These are phyloP conservation scores for Meandrusa payeni DNA, from an alignment of 2,888 invertebrate genomes.

Conservation along the genomic window DNA sequence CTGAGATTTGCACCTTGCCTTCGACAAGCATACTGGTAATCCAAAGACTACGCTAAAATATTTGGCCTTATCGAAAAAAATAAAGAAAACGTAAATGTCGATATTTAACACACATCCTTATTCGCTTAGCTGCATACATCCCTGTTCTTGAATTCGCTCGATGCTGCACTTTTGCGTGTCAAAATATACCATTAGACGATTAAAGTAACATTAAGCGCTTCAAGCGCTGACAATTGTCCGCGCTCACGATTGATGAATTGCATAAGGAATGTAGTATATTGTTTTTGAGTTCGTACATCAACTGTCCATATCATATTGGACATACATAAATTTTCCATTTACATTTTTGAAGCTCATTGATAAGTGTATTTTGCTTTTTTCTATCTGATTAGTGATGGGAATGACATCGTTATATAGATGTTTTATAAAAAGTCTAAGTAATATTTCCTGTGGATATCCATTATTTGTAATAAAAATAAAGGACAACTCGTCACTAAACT, in stretches of 20 bases:
- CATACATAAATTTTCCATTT: slow-evolving; percentile 11
- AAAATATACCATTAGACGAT: slow-evolving; percentile 30
- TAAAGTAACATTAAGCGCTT: slow-evolving; percentile 28
- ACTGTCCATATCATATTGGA: slow-evolving; percentile 20
- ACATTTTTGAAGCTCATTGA: slow-evolving; percentile 7
- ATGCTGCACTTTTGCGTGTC: slow-evolving; percentile 38
- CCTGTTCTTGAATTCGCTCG: slow-evolving; percentile 59
- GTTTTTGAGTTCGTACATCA: slow-evolving; percentile 29
- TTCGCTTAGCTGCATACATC: slow-evolving; percentile 1
- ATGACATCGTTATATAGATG: not conserved
- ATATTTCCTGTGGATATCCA: not conserved
- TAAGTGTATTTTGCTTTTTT: slow-evolving; percentile 2
- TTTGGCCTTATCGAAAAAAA: no score
- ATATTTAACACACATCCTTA: slow-evolving; percentile 6
- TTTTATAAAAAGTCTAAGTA: not conserved
- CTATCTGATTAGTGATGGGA: not conserved
- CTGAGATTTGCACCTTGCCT: no score
- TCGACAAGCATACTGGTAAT: no score
- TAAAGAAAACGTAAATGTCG: no score
- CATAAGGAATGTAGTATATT: slow-evolving; percentile 34
- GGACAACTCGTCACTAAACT: no score
- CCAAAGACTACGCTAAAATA: no score
- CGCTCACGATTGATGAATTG: slow-evolving; percentile 8
- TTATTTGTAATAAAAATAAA: not conserved
- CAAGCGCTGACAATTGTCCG: slow-evolving; percentile 27